Conservation (phyloP, 2,113 vertebrate species). For the Terrapene triunguis region DNA sequence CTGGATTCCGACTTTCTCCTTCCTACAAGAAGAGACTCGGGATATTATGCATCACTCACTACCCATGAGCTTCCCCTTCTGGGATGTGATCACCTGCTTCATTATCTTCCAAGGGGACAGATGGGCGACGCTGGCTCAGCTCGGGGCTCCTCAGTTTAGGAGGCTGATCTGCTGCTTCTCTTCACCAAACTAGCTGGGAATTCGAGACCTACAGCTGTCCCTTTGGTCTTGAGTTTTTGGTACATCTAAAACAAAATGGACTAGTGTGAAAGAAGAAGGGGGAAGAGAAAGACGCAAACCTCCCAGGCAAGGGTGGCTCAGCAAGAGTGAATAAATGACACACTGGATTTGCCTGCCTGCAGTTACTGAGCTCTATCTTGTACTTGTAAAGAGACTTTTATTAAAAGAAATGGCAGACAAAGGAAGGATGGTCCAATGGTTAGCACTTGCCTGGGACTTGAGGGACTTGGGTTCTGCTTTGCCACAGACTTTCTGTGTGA, state of each 20-base stretch:
- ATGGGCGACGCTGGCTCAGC: not conserved
- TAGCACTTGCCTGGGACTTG: not conserved
- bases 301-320: not conserved
- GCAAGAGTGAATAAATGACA: not conserved
- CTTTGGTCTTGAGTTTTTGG: not conserved
- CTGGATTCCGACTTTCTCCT: not conserved
- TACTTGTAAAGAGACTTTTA: not conserved
- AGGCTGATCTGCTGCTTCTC: not conserved
- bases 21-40: not conserved
- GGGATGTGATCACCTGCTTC: not conserved
- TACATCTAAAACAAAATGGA: constrained; percentile 27
- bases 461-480: not conserved
- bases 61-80: not conserved
- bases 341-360: not conserved
- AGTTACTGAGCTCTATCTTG: not conserved
- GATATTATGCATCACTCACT: not conserved
- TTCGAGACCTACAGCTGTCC: not conserved
- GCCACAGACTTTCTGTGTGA: not conserved
- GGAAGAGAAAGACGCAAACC: not conserved
- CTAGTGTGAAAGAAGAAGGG: not conserved
- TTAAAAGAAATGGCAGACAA: not conserved
- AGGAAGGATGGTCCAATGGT: not conserved
- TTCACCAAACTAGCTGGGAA: not conserved
- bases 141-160: not conserved
- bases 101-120: accelerated